Percentiles rank a stretch among this genome's conserved stretches.
These are phyloP conservation scores for Leptogaster cylindrica DNA, from an alignment of 2,888 invertebrate genomes.

Conservation along the genomic window DNA sequence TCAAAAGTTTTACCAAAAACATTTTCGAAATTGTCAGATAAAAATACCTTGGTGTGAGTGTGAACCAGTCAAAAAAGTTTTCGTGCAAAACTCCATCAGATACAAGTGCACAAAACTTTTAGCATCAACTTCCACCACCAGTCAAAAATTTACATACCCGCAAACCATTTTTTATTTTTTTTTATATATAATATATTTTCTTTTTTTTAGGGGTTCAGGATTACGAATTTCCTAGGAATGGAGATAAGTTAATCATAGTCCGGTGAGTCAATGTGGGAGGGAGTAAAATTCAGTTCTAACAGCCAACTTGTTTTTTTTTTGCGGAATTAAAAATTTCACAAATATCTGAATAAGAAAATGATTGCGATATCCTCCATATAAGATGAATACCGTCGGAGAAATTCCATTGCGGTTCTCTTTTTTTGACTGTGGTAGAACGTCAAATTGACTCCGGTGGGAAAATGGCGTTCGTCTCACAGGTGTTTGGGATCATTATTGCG, in stretches of 20 bases:
- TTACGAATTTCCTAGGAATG: not conserved
- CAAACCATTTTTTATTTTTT: slow-evolving; percentile 13
- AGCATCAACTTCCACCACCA: slow-evolving; percentile 19
- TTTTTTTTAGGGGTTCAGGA: not conserved
- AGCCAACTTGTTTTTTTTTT: slow-evolving; percentile 3
- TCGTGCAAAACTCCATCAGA: slow-evolving; percentile 27
- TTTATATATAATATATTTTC: too few relatives aligned
- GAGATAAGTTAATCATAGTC: slow-evolving; percentile 23
- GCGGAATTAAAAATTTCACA: slow-evolving; percentile 10
- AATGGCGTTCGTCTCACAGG: slow-evolving; percentile 22
- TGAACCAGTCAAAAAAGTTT: slow-evolving; percentile 22
- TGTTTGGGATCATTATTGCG: slow-evolving; percentile 21
- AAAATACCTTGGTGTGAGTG: not conserved
- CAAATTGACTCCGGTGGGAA: slow-evolving; percentile 29
- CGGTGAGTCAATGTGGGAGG: not conserved
- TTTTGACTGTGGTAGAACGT: not conserved
- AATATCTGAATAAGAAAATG: slow-evolving; percentile 22
- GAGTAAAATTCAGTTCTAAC: not conserved
- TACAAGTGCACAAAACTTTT: slow-evolving; percentile 29
- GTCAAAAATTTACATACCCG: slow-evolving; percentile 30
- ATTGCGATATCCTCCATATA: slow-evolving; percentile 14
- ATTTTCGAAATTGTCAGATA: slow-evolving; percentile 31
- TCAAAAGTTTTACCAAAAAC: slow-evolving; percentile 19
- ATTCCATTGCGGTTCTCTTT: not conserved
- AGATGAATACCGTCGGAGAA: not conserved